Conservation (phyloP, 2,888 invertebrate genomes). For the Folsomia manolachei region DNA sequence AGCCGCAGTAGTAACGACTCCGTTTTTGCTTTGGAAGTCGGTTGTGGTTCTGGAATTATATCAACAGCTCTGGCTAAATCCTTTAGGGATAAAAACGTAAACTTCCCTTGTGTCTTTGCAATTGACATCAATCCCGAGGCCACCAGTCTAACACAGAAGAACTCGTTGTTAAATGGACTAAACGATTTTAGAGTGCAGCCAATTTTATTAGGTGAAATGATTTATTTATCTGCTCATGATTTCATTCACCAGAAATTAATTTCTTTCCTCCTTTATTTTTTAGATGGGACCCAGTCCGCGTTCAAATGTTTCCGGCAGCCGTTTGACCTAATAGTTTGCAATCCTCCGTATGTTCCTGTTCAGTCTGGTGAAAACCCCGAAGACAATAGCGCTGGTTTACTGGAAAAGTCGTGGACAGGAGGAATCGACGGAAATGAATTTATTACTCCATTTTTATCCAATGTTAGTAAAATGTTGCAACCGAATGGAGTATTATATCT, state of each 20-base stretch:
- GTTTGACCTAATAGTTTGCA: conserved; percentile 89
- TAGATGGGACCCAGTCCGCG: conserved; percentile 70
- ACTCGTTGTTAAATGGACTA: conserved; percentile 65
- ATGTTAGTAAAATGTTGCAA: conserved; percentile 70
- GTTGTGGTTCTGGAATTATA: conserved; percentile 88
- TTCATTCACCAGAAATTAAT: not conserved
- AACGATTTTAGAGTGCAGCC: conserved; percentile 29
- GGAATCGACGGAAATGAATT: conserved; percentile 73
- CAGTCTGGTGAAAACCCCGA: conserved; percentile 63
- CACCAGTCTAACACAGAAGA: conserved; percentile 68
- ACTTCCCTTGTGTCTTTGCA: conserved; percentile 31
- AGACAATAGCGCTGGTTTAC: conserved; percentile 56
- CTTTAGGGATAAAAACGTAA: conserved; percentile 11
- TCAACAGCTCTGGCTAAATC: conserved; percentile 75
- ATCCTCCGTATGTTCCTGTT: conserved; percentile 97
- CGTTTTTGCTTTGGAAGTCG: conserved; percentile 75
- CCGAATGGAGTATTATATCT: conserved; percentile 78
- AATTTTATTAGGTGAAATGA: conserved; percentile 18
- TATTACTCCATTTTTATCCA: conserved; percentile 65
- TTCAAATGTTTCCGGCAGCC: conserved; percentile 61
- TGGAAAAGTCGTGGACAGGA: conserved; percentile 67
- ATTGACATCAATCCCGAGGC: conserved; percentile 66
- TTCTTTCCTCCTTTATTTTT: no score
- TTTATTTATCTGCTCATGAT: not conserved
- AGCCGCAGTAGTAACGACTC: conserved; percentile 54